Percentiles rank a stretch among this genome's conserved stretches.
Conservation (phyloP, 2,113 vertebrate species). For the Coregonus clupeaformis region DNA sequence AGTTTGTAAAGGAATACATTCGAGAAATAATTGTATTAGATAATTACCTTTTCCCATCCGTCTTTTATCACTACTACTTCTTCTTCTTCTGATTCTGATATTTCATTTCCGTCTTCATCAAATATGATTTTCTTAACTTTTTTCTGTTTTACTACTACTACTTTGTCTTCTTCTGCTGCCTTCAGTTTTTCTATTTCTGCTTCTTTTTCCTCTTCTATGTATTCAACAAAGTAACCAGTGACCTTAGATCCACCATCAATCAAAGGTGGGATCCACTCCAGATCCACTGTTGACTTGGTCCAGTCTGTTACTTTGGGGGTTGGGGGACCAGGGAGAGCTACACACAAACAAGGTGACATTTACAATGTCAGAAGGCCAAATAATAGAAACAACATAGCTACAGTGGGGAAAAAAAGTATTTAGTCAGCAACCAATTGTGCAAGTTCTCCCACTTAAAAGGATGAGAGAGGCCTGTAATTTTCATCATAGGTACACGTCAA, state of each 20-base stretch:
- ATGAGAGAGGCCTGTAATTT: too few relatives aligned
- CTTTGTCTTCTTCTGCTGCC: conserved; percentile 51
- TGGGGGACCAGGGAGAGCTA: conserved; percentile 93
- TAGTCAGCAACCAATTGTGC: too few relatives aligned
- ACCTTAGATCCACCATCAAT: conserved; percentile 93
- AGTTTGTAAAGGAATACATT: background rate
- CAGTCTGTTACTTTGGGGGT: conserved; percentile 93
- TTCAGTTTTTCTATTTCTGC: conserved; percentile 63
- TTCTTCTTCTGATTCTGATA: conserved; percentile 68
- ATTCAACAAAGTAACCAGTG: conserved; percentile 94
- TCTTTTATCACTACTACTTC: conserved; percentile 73
- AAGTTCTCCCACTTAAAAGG: too few relatives aligned
- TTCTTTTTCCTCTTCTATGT: conserved; percentile 82
- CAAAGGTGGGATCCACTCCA: conserved; percentile 91
- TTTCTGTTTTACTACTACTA: conserved; percentile 75
- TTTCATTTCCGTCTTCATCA: too few relatives aligned
- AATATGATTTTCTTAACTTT: conserved; percentile 20
- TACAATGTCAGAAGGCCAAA: background rate
- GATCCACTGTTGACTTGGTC: conserved; percentile 92
- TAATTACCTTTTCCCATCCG: conserved; percentile 89
- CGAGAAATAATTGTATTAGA: too few relatives aligned
- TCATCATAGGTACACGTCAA: too few relatives aligned
- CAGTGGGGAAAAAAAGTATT: too few relatives aligned
- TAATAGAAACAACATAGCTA: background rate
- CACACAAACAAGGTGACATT: conserved; percentile 18